phyloP scores from a whole-genome alignment of 2,113 vertebrate genomes.

The Scophthalmus maximus region DNA sequence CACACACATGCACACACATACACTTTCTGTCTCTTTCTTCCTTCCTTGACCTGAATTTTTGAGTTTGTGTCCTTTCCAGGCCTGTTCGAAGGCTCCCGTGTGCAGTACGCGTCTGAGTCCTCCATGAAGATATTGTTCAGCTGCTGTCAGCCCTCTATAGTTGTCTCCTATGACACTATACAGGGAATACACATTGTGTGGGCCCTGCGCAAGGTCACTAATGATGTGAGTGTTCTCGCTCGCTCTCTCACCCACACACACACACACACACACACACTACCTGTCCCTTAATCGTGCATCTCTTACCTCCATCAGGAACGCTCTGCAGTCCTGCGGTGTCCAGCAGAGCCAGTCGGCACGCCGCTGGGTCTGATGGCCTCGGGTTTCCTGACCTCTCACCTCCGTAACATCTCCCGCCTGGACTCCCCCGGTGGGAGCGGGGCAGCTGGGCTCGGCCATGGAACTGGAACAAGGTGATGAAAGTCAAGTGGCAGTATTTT shows the following conservation, averaged over 20 bases:
- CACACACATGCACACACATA: background rate
- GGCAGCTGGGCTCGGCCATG: constrained; percentile 29
- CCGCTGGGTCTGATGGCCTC: constrained; percentile 83
- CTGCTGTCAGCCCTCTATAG: constrained; percentile 87
- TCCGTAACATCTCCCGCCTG: constrained; percentile 89
- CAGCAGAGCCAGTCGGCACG: constrained; percentile 82
- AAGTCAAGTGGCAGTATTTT: background rate
- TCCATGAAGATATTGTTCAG: constrained; percentile 91
- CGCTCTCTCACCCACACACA: background rate
- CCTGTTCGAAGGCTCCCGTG: constrained; percentile 84
- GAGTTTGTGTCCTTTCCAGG: constrained; percentile 72
- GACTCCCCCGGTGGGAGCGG: constrained; percentile 85
- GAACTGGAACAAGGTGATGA: constrained; percentile 56
- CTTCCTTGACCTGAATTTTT: background rate
- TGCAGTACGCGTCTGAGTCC: constrained; percentile 92
- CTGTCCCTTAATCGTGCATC: background rate
- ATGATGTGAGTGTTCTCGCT: constrained; percentile 83
- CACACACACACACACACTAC: background rate
- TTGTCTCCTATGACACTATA: constrained; percentile 92
- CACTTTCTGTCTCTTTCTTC: background rate
- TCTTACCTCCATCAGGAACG: constrained; percentile 84
- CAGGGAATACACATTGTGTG: constrained; percentile 92
- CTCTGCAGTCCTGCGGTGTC: constrained; percentile 87
- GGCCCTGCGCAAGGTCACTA: constrained; percentile 90
- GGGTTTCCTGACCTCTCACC: constrained; percentile 88